Evolutionary conservation across 1,140 invertebrate genomes (phyloP), one percentile per base, ranked within the genome.

Genomic region (Pogonomyrmex californicus): DNA sequence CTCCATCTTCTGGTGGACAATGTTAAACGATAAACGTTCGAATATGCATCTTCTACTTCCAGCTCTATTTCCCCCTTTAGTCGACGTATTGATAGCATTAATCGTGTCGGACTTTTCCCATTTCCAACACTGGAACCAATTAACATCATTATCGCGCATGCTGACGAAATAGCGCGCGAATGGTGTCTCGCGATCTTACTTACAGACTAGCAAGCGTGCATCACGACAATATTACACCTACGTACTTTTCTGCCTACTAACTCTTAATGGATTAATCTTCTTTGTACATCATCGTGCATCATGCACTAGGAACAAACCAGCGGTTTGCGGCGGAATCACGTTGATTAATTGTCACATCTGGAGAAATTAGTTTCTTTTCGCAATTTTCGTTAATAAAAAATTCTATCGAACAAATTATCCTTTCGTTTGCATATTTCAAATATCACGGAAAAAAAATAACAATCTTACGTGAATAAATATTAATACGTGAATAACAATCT

Each of bases 241-340:
- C 86, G 86, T 65, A 71, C 71, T 89, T 66, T 85, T 71, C 79
- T 85, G 66, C 63, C n/a, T 86, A 81, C 23, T 86, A 23, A 91
- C 54, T 79, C 83, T 90, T 88, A 91, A 86, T 87, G 65, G 49
- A 62, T 83, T 83, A 87, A 54, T 81, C 51, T 51, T 85, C 81
- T 90, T 91, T 91, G 85, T 91, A 91, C 90, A 82, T 83, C 65
- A 87, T 77, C 62, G 89, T 91, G 89, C 90, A 90, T 79, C 38
- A 87, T 75, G 90, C 90, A 91, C 90, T 91, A 91, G 90, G 90
- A 91, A 91, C 90, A 91, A 76, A 88, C 68, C 83, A 66, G 30
- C 51, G 38, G 47, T 76, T 91, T 88, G 60, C 73, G 23, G 5
- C 33, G 36, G 17, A 47, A 65, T 47, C 47, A 14, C 66, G 54